Base-by-base conservation (phyloP, 2,888 invertebrate genomes). In the Antheraea yamamai region DNA sequence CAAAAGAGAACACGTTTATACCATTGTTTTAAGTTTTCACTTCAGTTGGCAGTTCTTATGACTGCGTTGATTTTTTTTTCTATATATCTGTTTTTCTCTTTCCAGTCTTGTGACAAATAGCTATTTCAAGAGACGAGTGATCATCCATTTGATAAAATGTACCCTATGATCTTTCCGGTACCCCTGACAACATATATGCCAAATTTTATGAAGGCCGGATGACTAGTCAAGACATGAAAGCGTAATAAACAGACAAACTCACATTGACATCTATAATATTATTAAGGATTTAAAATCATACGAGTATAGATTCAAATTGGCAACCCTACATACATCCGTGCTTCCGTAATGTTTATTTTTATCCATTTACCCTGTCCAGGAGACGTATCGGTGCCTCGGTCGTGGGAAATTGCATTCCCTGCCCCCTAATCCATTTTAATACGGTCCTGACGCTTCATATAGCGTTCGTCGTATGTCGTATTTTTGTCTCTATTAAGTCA, bases 361-460 rank as follows among this genome's bases (percentile, higher is more conserved):
- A 87, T 87, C 87, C 87, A 87, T 87, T 87, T 87, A 81, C 82
- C 75, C 79, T 77, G 81, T 81, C 77, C 81, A 77, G 78, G 84
- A 86, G 88, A 88, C 88, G 85, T 87, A 88, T 88, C 82, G 87
- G 85, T 78, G 82, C 80, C 84, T 81, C 83, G 78, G 77, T 81
- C 83, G 80, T 80, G 81, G 87, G 85, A 85, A 88, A 88, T 88
- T 87, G 88, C 88, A 87, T 88, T 88, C 83, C 82, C 77, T 80
- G 81, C 81, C 83, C 79, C 78, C 81, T 83, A 81, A 86, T 86
- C 85, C 83, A 82, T 84, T 80, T 79, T 74, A 74, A 76, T 74
- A 79, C 77, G 72, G 72, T 71, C 74, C 74, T 72, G 75, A 78
- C 61, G 75, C 20, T 39, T 39, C 70, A 30, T 30, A 66, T 66